Base-by-base conservation (phyloP, 2,113 vertebrate species). In the Piaya cayana region DNA sequence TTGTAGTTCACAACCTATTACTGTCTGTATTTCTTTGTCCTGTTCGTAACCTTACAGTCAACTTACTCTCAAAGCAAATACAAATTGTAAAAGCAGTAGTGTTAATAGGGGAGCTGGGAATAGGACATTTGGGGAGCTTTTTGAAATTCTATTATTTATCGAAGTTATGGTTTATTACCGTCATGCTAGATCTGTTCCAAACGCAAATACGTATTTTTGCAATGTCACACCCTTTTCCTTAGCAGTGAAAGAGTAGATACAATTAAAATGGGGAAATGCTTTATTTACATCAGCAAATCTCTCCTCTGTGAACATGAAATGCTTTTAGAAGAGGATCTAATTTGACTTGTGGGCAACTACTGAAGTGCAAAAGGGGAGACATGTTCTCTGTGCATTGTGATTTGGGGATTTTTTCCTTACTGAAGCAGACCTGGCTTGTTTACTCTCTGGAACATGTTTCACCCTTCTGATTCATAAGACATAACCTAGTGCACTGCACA, bases 1-100 rank as follows among this genome's bases (percentile, higher is more conserved):
- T 84, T 70, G 67, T 26, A 69, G 88, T 92, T 97, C 89, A 87
- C 76, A 95, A 56, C 76, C 53, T 20, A 20, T 90, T 88, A 75
- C 79, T 79, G 78, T 56, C 92, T 95, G 32, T 69, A 34, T 93
- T 92, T 37, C 47, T 86, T 60, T 42, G 77, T 39, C 86, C 91
- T 88, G 93, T 83, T 26, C 27, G 1, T 63, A 77, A 55, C 60
- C 43, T 86, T 62, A 64, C 82, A 45, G 69, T 37, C 64, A 37
- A 52, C 30, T 86, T 79, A 12, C 83, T 75, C 81, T n/a, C 88
- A 65, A 47, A 83, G 82, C 88, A 62, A 86, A 91, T 43, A 43
- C 43, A 89, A 29, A 65, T 14, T 29, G 47, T 56, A 72, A 60
- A 36, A 85, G 87, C 59, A 25, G 16, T 49, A 5, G 30, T 43